Evolutionary conservation across 2,113 vertebrate species (phyloP).

Genomic region (Ailurus styani): DNA sequence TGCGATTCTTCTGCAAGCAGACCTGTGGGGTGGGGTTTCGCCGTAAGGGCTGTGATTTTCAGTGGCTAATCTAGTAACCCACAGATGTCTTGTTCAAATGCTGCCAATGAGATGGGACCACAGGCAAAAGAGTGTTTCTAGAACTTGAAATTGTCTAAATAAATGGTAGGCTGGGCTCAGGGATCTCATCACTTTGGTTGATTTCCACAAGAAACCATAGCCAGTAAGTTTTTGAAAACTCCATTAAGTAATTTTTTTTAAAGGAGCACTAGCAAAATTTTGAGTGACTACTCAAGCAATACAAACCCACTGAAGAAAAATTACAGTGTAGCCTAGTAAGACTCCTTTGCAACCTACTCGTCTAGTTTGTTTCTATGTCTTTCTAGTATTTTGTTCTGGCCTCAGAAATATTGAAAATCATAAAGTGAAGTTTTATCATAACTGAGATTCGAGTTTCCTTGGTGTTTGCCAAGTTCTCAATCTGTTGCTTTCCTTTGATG

Average conservation of each 20-base stretch:
- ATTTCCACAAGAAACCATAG: background rate
- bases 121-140: background rate
- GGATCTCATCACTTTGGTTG: background rate
- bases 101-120: background rate
- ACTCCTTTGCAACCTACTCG: background rate
- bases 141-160: background rate
- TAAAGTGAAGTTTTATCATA: background rate
- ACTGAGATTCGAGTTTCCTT: fast-evolving
- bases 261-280: background rate
- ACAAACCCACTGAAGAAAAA: background rate
- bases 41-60: background rate
- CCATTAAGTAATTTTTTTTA: background rate
- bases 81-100: background rate
- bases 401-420: background rate
- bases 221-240: background rate
- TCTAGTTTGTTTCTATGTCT: background rate
- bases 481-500: background rate
- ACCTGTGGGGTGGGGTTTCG: too few relatives aligned
- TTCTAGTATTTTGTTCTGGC: background rate
- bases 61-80: too few relatives aligned
- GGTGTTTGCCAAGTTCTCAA: background rate
- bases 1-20: background rate
- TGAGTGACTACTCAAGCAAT: background rate
- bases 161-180: background rate
- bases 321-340: background rate